Evolutionary conservation across 1,140 invertebrate genomes (phyloP), one percentile per base, ranked within the genome.

Genomic region (Tetragonula clypearis): DNA sequence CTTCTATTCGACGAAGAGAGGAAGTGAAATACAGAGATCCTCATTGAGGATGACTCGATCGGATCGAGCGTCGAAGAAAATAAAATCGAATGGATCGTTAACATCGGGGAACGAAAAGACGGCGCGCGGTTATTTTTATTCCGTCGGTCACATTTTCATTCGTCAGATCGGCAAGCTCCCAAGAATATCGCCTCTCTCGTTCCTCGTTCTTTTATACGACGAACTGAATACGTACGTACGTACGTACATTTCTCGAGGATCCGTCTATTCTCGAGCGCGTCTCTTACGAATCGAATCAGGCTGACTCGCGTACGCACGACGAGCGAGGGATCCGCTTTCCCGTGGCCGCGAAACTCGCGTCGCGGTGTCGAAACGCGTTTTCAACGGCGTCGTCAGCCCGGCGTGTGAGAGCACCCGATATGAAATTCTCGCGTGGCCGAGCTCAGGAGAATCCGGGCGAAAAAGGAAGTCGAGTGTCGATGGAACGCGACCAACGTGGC

Each of bases 381-480:
- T 21, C 60, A 5, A n/a, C 23, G 23, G 17, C 62, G 26, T 19
- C 60, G n/a, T 56, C 30, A 30, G 30, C 30, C 30, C 30, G 30
- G 21, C 53, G 53, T 41, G 35, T 53, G 12, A 21, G 73, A 35
- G 23, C 15, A 78, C 21, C 21, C 30, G 66, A 30, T 72, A 84
- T 56, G 68, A 84, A 79, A 84, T 84, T 84, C 76, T 71, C 76
- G 56, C 56, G 14, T 21, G 41, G 56, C 11, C 55, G 68, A 62
- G 82, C 68, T 84, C 12, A 60, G 76, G 77, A 35, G 35, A 35
- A 49, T 49, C 53, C 8, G 12, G 73, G 17, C n/a, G 62, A 77
- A 83, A 78, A 78, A 83, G 82, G 74, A 83, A 71, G 30, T 60
- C 60, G 49, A 56, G 23, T 11, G 58, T 1, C 73, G 81, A 83